Evolutionary conservation across 1,140 invertebrate species (phyloP).

Genomic region (Listronotus bonariensis): DNA sequence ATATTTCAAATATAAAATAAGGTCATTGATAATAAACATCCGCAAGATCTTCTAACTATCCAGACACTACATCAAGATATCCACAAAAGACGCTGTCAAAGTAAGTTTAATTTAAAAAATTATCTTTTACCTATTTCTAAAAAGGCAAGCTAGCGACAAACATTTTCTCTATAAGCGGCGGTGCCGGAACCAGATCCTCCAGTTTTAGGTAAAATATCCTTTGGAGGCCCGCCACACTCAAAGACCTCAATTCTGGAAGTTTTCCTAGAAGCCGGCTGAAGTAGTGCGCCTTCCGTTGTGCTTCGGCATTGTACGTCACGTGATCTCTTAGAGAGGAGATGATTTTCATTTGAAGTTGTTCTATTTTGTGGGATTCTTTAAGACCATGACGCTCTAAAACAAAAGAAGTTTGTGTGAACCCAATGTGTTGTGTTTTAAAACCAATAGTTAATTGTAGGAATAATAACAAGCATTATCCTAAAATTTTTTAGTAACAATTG

Average conservation of each 20-base stretch:
- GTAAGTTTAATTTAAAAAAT: not conserved
- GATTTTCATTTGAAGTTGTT: constrained; percentile 94
- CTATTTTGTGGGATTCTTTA: constrained; percentile 88
- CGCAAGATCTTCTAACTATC: not conserved
- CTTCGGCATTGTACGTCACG: constrained; percentile 90
- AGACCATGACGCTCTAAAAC: constrained; percentile 88
- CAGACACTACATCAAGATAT: not conserved
- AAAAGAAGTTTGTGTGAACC: constrained; percentile 28
- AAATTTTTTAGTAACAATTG: too few relatives aligned
- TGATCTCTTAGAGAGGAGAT: constrained; percentile 91
- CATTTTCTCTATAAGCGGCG: constrained; percentile 92
- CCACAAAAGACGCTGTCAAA: not conserved
- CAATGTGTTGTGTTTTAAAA: too few relatives aligned
- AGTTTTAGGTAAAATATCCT: constrained; percentile 93
- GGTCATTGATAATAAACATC: too few relatives aligned
- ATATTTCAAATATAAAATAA: too few relatives aligned
- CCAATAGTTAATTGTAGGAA: too few relatives aligned
- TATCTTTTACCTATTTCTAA: constrained; percentile 57
- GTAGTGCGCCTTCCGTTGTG: constrained; percentile 86
- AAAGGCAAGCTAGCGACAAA: constrained; percentile 93
- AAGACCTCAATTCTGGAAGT: constrained; percentile 86
- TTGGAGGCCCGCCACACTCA: constrained; percentile 91
- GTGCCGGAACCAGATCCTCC: constrained; percentile 88
- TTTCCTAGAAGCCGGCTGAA: constrained; percentile 90
- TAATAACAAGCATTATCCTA: too few relatives aligned